These are phyloP conservation scores for Oceanodroma leucorhoa DNA, from an alignment of 2,797 vertebrate genomes.

Conservation along the genomic window DNA sequence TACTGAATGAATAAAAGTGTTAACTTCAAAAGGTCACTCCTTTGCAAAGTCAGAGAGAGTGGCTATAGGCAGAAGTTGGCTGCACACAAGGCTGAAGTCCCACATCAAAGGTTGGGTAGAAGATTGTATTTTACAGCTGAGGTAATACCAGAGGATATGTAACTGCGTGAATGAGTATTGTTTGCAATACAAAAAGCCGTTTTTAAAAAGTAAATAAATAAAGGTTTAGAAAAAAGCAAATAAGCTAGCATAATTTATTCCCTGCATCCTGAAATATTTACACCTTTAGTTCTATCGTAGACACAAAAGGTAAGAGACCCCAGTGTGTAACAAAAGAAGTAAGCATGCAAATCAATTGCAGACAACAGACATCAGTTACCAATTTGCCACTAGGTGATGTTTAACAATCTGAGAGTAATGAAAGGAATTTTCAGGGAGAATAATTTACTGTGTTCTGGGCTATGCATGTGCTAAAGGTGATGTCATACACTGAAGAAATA, in stretches of 20 bases:
- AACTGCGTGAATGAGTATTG: neutral
- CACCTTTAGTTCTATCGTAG: neutral
- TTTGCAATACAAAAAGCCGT: neutral
- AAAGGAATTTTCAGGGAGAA: conserved; percentile 36
- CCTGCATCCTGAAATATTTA: neutral
- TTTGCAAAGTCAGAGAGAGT: neutral
- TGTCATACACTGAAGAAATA: conserved; percentile 2
- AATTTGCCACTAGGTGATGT: conserved; percentile 26
- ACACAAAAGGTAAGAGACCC: neutral
- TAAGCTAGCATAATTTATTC: neutral
- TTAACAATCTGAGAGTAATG: conserved; percentile 28
- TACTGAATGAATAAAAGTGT: neutral
- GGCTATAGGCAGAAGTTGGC: neutral
- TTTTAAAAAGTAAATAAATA: neutral
- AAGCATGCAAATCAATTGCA: neutral
- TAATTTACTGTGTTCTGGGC: neutral
- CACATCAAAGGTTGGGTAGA: neutral
- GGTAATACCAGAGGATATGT: neutral
- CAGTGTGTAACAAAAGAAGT: neutral
- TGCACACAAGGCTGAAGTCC: neutral
- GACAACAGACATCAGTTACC: neutral
- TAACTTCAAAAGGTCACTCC: neutral
- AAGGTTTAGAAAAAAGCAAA: neutral
- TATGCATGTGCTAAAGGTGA: neutral
- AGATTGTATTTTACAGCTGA: neutral